phyloP scores from a whole-genome alignment of 2,113 vertebrate genomes.

The Genyomyrus donnyi region DNA sequence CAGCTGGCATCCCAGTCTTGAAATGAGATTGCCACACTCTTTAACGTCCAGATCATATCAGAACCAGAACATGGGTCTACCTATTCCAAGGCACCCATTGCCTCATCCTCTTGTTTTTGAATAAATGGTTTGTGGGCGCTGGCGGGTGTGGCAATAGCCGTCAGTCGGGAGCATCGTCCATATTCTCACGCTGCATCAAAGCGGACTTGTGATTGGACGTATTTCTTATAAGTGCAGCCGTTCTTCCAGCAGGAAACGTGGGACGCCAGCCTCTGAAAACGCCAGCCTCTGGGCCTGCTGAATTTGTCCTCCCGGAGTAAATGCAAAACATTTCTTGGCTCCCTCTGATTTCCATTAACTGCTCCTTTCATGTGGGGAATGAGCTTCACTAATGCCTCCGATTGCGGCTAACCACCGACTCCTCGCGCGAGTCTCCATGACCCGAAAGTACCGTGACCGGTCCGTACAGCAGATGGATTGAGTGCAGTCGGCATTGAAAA shows the following conservation, averaged over 20 bases:
- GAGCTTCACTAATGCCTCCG: constrained; percentile 40
- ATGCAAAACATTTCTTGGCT: constrained; percentile 51
- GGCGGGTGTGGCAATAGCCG: constrained; percentile 51
- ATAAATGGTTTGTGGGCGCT: constrained; percentile 40
- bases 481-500: neutral
- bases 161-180: constrained; percentile 47
- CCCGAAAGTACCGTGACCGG: neutral
- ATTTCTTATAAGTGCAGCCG: constrained; percentile 23
- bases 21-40: neutral
- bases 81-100: neutral
- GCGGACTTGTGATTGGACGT: constrained; percentile 44
- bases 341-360: constrained; percentile 49
- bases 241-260: constrained; percentile 17
- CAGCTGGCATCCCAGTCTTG: neutral
- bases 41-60: neutral
- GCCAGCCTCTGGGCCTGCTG: constrained; percentile 27
- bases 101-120: neutral
- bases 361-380: constrained; percentile 49
- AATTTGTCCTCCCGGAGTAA: constrained; percentile 33
- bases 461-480: neutral
- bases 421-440: constrained; percentile 33
- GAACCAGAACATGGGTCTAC: neutral
- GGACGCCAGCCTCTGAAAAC: constrained; percentile 19
- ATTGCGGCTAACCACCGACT: constrained; percentile 32
- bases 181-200: constrained; percentile 53